Conservation (phyloP, 1,140 invertebrate species). For the Ooceraea biroi region DNA sequence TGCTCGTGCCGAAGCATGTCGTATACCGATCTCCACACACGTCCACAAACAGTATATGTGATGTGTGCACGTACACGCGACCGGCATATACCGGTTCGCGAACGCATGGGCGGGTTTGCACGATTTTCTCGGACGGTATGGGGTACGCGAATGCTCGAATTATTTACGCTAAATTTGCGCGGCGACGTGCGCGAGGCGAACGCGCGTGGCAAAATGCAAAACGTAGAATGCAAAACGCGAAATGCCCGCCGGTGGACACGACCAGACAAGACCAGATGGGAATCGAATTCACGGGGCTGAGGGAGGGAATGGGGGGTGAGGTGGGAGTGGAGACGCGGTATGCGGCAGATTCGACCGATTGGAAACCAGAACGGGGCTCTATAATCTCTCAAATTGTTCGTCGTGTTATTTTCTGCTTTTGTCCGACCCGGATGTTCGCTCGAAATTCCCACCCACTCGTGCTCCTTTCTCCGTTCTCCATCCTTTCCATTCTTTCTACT, state of each 20-base stretch:
- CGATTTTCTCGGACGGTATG: not conserved
- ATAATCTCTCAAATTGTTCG: conserved; percentile 77
- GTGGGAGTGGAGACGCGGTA: conserved; percentile 27
- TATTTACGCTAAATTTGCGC: conserved; percentile 78
- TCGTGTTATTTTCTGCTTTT: conserved; percentile 74
- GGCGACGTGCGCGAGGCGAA: conserved; percentile 47
- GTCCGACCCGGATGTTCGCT: conserved; percentile 9
- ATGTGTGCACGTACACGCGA: not conserved
- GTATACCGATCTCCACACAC: not conserved
- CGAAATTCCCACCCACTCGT: not conserved
- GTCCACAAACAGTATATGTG: no score
- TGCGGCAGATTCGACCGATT: conserved; percentile 72
- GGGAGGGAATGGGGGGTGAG: not conserved
- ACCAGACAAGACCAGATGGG: not conserved
- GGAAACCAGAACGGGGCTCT: conserved; percentile 74
- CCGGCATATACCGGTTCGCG: not conserved
- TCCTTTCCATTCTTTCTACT: not conserved
- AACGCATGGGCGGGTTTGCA: not conserved
- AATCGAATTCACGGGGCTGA: conserved; percentile 14
- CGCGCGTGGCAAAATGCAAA: conserved; percentile 70
- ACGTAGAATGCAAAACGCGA: conserved; percentile 64
- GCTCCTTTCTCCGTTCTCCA: not conserved
- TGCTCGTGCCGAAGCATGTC: conserved; percentile 22
- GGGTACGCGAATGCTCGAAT: conserved; percentile 62
- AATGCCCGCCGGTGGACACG: conserved; percentile 21